Percentiles rank a stretch among this genome's conserved stretches.
phyloP scores from a whole-genome alignment of 1,140 invertebrate species.

The Planococcus citri region DNA sequence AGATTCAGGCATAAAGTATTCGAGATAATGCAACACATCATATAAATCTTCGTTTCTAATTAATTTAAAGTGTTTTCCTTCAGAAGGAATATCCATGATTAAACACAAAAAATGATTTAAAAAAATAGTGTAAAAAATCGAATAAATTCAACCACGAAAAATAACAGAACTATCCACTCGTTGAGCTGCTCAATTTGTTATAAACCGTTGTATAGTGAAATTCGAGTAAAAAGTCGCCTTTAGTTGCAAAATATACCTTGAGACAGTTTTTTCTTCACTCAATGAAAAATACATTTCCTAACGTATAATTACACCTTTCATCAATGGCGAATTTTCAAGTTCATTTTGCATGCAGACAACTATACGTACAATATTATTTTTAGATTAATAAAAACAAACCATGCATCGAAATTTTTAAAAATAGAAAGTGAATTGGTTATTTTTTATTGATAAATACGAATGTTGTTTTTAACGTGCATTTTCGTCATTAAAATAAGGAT shows the following conservation, averaged over 20 bases:
- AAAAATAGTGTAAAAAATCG: not conserved
- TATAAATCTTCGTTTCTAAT: slow-evolving; percentile 65
- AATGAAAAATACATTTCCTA: not conserved
- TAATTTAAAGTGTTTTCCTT: slow-evolving; percentile 73
- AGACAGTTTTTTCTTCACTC: not conserved
- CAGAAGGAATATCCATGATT: slow-evolving; percentile 56
- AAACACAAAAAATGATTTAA: not conserved
- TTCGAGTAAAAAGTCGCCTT: not conserved
- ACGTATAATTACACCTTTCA: too few relatives aligned
- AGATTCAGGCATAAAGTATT: slow-evolving; percentile 62
- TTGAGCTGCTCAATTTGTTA: not conserved
- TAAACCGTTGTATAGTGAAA: not conserved
- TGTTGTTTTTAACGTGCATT: too few relatives aligned
- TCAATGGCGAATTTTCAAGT: too few relatives aligned
- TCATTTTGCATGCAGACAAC: too few relatives aligned
- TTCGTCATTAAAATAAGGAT: too few relatives aligned
- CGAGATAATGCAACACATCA: slow-evolving; percentile 57
- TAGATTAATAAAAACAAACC: too few relatives aligned
- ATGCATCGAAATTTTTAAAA: too few relatives aligned
- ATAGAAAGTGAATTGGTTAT: too few relatives aligned
- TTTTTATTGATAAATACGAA: too few relatives aligned
- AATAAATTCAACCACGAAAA: too few relatives aligned
- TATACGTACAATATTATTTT: too few relatives aligned
- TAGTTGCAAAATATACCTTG: not conserved
- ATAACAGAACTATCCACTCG: not conserved